These are phyloP conservation scores for Ambastaia sidthimunki DNA, from an alignment of 2,797 vertebrate genomes.

Conservation along the genomic window DNA sequence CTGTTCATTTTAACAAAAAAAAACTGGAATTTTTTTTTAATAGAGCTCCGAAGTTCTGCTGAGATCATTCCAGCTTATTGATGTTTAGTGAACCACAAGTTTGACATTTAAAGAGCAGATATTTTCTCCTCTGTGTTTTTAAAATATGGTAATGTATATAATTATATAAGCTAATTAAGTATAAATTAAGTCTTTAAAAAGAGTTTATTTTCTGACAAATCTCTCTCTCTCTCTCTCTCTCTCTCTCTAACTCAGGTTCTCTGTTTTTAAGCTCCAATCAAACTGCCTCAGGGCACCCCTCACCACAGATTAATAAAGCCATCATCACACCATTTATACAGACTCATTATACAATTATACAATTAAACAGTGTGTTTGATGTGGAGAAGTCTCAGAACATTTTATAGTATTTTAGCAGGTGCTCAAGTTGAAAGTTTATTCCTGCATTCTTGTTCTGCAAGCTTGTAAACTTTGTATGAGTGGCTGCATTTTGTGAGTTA, in stretches of 20 bases:
- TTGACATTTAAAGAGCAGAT: neutral
- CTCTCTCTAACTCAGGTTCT: too few relatives aligned
- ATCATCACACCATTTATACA: slow-evolving; percentile 24
- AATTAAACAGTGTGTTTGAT: slow-evolving; percentile 34
- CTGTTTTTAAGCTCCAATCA: neutral
- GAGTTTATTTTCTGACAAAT: too few relatives aligned
- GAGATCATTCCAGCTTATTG: neutral
- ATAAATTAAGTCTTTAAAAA: too few relatives aligned
- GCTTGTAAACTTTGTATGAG: neutral
- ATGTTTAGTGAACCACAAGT: neutral
- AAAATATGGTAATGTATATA: neutral
- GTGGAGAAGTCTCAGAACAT: neutral
- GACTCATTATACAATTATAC: slow-evolving; percentile 26
- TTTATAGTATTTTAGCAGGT: neutral
- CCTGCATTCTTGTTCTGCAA: slow-evolving; percentile 2
- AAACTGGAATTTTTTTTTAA: too few relatives aligned
- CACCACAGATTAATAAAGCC: slow-evolving; percentile 9
- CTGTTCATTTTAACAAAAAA: neutral
- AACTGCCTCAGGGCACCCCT: neutral
- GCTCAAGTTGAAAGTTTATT: slow-evolving; percentile 1
- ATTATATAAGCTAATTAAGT: too few relatives aligned
- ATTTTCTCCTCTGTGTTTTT: neutral
- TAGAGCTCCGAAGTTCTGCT: neutral
- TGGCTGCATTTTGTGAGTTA: neutral
- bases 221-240: slow-evolving; percentile 1